These are phyloP conservation scores for Oryzias celebensis DNA, from an alignment of 2,113 vertebrate species.

Conservation along the genomic window DNA sequence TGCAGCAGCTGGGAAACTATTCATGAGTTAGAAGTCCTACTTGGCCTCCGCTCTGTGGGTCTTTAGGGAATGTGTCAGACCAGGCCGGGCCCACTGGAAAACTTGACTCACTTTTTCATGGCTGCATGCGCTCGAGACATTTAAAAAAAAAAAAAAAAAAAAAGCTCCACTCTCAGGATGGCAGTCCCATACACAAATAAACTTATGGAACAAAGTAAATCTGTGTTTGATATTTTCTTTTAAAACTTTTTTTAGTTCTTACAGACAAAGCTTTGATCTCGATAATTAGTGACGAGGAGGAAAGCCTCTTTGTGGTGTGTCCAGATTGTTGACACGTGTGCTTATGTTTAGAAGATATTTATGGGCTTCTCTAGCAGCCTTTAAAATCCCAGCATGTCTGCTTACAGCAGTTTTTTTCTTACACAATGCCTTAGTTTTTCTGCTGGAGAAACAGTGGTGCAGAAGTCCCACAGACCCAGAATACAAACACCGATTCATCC, in stretches of 20 bases:
- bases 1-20: constrained; percentile 51
- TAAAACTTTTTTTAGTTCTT: background rate
- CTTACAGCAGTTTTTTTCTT: background rate
- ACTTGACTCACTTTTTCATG: constrained; percentile 53
- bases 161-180: constrained; percentile 44
- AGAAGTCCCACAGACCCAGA: constrained; percentile 1
- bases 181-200: constrained; percentile 20
- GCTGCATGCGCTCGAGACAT: constrained; percentile 15
- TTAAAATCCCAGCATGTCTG: constrained; percentile 6
- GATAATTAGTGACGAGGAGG: constrained; percentile 30
- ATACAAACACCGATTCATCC: constrained; percentile 57
- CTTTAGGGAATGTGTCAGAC: constrained; percentile 53
- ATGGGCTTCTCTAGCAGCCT: background rate
- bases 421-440: background rate
- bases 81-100: constrained; percentile 62
- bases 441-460: constrained; percentile 3
- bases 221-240: too few relatives aligned
- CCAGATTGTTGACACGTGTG: constrained; percentile 60
- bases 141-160: too few relatives aligned
- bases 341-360: constrained; percentile 10
- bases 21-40: constrained; percentile 19
- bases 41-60: constrained; percentile 29
- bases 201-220: constrained; percentile 11
- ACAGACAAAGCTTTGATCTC: constrained; percentile 14
- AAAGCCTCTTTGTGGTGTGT: constrained; percentile 39